These are phyloP conservation scores for Poliocrania exsul DNA, from an alignment of 2,797 vertebrate species.

Conservation along the genomic window DNA sequence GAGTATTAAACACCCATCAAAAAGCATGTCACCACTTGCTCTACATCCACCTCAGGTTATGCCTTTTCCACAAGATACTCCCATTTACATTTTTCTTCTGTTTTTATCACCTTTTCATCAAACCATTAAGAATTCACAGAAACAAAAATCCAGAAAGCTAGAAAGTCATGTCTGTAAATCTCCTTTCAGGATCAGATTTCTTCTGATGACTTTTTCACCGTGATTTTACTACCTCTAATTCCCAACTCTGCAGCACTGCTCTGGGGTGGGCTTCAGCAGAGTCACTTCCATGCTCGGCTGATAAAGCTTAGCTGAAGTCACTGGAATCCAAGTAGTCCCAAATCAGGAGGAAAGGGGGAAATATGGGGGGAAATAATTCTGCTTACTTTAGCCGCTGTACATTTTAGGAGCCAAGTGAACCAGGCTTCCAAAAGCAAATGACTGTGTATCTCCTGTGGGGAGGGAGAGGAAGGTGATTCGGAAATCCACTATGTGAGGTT, in stretches of 20 bases:
- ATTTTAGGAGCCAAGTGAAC: not conserved
- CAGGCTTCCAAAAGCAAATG: not conserved
- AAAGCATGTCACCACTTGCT: not conserved
- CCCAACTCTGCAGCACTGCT: not conserved
- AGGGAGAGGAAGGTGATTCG: not conserved
- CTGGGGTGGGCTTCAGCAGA: not conserved
- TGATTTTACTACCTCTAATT: not conserved
- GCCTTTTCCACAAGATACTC: not conserved
- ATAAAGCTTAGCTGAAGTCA: not conserved
- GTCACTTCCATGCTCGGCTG: not conserved
- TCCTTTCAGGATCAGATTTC: not conserved
- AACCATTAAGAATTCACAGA: not conserved
- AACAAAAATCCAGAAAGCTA: not conserved
- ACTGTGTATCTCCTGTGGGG: not conserved
- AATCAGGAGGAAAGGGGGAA: not conserved
- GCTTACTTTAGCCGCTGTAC: not conserved
- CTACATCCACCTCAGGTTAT: not conserved
- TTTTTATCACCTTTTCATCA: not conserved
- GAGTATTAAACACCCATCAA: not conserved
- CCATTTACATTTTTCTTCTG: not conserved
- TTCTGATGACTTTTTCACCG: not conserved
- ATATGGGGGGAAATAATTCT: not conserved
- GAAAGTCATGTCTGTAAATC: not conserved
- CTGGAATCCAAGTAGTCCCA: not conserved
- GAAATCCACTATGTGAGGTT: fast-evolving